phyloP scores from a whole-genome alignment of 2,113 vertebrate genomes.

The Toxostoma redivivum region DNA sequence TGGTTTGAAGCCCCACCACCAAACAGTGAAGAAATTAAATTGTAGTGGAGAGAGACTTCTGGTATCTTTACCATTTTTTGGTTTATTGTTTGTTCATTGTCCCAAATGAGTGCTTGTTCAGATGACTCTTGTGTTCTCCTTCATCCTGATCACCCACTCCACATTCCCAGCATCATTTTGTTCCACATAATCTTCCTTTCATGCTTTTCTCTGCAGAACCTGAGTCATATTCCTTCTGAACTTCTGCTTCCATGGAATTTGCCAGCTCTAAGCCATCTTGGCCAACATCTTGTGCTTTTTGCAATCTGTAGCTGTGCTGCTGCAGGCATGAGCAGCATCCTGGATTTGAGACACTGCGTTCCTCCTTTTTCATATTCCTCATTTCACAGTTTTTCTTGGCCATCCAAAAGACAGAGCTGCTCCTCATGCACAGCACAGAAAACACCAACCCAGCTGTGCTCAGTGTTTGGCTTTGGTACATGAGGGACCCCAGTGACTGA shows the following conservation, averaged over 20 bases:
- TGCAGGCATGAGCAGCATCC: neutral
- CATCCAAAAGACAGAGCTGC: neutral
- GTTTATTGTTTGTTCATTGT: neutral
- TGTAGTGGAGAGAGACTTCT: neutral
- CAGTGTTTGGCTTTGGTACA: neutral
- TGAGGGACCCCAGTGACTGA: neutral
- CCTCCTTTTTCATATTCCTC: neutral
- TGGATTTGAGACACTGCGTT: neutral
- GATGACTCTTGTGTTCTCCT: neutral
- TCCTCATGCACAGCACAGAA: neutral
- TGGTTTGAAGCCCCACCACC: neutral
- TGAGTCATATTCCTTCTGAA: neutral
- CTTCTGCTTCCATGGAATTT: neutral
- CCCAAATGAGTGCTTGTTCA: neutral
- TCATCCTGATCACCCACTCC: neutral
- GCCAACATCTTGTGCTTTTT: neutral
- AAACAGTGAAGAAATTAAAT: neutral
- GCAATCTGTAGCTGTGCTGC: neutral
- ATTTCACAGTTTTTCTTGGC: neutral
- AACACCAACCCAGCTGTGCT: neutral
- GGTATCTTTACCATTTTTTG: neutral
- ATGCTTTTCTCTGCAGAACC: neutral
- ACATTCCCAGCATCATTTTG: neutral
- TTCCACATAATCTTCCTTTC: neutral
- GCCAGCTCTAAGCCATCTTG: neutral